Conservation (phyloP, 2,888 invertebrate genomes). For the Torymus aiolomorphi region DNA sequence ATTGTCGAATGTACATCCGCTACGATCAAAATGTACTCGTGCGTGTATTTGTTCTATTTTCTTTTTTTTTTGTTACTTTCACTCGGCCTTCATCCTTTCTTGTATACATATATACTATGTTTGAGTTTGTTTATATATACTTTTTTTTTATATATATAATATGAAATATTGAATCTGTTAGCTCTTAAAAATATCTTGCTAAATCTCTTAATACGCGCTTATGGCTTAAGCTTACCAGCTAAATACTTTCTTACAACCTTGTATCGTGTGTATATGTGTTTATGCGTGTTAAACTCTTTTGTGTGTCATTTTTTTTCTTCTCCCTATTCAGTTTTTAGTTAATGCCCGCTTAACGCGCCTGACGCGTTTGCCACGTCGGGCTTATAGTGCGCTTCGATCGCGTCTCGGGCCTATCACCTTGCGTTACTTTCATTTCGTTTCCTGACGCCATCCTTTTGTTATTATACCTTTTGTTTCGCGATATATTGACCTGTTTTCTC, state of each 20-base stretch:
- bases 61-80: background rate
- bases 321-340: constrained; percentile 37
- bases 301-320: constrained; percentile 11
- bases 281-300: background rate
- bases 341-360: constrained; percentile 1
- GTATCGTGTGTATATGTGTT: constrained; percentile 65
- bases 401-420: constrained; percentile 22
- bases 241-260: constrained; percentile 75
- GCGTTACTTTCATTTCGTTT: constrained; percentile 36
- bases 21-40: too few relatives aligned
- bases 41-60: too few relatives aligned
- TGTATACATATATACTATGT: constrained; percentile 55
- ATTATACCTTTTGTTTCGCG: background rate
- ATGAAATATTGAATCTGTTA: constrained; percentile 73
- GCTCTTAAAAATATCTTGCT: constrained; percentile 73
- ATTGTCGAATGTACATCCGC: constrained; percentile 57
- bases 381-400: background rate
- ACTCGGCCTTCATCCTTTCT: constrained; percentile 37
- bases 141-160: constrained; percentile 64
- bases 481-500: constrained; percentile 36
- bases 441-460: constrained; percentile 2
- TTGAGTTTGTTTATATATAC: constrained; percentile 38
- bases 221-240: constrained; percentile 67
- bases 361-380: background rate
- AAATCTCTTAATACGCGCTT: constrained; percentile 63